phyloP scores from a whole-genome alignment of 2,888 invertebrate species.

The Hypomecis atomaria region DNA sequence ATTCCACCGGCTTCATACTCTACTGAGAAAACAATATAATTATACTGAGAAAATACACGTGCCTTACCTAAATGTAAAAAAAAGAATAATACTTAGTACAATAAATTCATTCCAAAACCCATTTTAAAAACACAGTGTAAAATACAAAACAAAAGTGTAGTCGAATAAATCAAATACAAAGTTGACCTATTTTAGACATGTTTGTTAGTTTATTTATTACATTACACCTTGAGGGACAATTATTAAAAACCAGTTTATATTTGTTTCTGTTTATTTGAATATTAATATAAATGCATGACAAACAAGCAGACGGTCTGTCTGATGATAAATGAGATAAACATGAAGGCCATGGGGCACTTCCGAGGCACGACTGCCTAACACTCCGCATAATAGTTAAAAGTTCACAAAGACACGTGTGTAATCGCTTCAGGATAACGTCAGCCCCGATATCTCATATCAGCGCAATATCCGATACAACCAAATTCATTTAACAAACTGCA shows the following conservation, averaged over 20 bases:
- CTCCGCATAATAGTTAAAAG: conserved; percentile 4
- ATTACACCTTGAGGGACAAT: conserved; percentile 12
- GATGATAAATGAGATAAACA: conserved; percentile 34
- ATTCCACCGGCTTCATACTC: too few relatives aligned
- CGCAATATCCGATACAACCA: neutral
- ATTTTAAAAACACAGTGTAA: conserved; percentile 1
- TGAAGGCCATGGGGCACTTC: conserved; percentile 36
- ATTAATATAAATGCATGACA: conserved; percentile 32
- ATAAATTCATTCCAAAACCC: neutral
- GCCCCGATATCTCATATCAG: conserved; percentile 2
- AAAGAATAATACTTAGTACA: too few relatives aligned
- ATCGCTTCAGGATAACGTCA: conserved; percentile 8
- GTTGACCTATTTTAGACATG: conserved; percentile 15
- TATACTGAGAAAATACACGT: neutral
- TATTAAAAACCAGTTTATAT: conserved; percentile 14
- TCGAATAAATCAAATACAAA: neutral
- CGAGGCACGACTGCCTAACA: conserved; percentile 27
- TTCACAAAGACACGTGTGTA: conserved; percentile 9
- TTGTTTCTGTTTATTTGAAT: conserved; percentile 30
- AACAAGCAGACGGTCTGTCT: conserved; percentile 31
- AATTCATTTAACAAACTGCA: conserved; percentile 2
- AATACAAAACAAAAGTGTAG: neutral
- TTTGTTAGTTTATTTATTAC: conserved; percentile 9
- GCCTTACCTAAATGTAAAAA: neutral
- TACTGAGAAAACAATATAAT: too few relatives aligned